Evolutionary conservation across 1,140 invertebrate species (phyloP).

Genomic region (Trichomalopsis sarcophagae): DNA sequence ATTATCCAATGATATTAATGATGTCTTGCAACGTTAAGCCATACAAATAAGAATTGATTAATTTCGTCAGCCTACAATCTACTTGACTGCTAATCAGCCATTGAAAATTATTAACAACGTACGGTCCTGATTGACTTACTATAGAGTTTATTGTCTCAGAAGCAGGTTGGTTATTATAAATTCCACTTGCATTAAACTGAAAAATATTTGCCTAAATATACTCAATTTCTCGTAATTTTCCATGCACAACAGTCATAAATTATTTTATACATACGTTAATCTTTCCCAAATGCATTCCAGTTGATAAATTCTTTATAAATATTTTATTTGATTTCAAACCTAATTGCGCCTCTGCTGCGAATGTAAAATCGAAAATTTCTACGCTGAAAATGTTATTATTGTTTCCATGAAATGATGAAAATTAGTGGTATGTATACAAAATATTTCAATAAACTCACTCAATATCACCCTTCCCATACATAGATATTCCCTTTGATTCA

Average conservation of each 20-base stretch:
- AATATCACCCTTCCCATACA: conserved; percentile 39
- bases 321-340: not conserved
- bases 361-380: not conserved
- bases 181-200: not conserved
- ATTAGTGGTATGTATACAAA: not conserved
- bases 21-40: conserved; percentile 4
- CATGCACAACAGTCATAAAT: not conserved
- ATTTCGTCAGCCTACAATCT: not conserved
- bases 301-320: not conserved
- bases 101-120: not conserved
- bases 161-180: not conserved
- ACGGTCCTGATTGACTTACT: not conserved
- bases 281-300: not conserved
- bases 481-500: not conserved
- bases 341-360: not conserved
- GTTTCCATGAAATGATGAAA: not conserved
- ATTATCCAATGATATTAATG: conserved; percentile 2
- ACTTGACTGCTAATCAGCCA: not conserved
- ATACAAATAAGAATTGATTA: not conserved
- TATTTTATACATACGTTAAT: conserved; percentile 1
- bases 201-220: not conserved
- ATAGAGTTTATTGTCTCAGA: conserved; percentile 17
- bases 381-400: not conserved
- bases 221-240: not conserved
- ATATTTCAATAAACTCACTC: conserved; percentile 15